These are phyloP conservation scores for Trissonchulus sp. DNA, from an alignment of 2,888 invertebrate species.

Conservation along the genomic window DNA sequence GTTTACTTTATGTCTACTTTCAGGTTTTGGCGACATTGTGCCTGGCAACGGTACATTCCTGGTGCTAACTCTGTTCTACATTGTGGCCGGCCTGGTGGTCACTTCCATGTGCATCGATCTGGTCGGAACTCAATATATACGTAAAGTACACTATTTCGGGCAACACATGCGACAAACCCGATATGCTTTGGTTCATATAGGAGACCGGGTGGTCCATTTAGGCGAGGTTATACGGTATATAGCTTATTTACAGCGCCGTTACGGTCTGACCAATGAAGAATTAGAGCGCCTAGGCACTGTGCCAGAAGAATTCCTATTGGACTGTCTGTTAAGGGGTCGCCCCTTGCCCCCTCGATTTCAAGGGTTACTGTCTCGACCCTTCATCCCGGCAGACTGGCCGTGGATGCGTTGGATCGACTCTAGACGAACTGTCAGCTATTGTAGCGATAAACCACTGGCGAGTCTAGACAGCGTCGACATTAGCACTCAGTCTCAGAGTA, in stretches of 20 bases:
- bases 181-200: slow-evolving; percentile 48
- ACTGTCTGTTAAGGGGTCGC: slow-evolving; percentile 50
- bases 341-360: slow-evolving; percentile 41
- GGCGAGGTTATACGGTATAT: slow-evolving; percentile 52
- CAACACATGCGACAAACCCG: slow-evolving; percentile 37
- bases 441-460: slow-evolving; percentile 47
- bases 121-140: slow-evolving; percentile 51
- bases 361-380: slow-evolving; percentile 38
- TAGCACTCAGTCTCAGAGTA: slow-evolving; percentile 21
- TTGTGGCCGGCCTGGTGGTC: slow-evolving; percentile 49
- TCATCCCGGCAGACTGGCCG: slow-evolving; percentile 50
- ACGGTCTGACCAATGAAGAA: slow-evolving; percentile 51
- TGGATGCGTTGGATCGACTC: slow-evolving; percentile 52
- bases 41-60: slow-evolving; percentile 49
- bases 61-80: slow-evolving; percentile 48
- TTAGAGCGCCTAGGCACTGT: slow-evolving; percentile 49
- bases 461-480: slow-evolving; percentile 50
- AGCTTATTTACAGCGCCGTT: slow-evolving; percentile 49
- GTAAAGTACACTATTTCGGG: slow-evolving; percentile 52
- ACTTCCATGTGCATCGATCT: slow-evolving; percentile 52
- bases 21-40: slow-evolving; percentile 52
- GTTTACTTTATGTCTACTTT: too few species aligned
- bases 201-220: slow-evolving; percentile 49
- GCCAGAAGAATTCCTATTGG: slow-evolving; percentile 51
- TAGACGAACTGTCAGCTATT: slow-evolving; percentile 49